These are phyloP conservation scores for Rhinoptilus africanus DNA, from an alignment of 2,113 vertebrate genomes.

Conservation along the genomic window DNA sequence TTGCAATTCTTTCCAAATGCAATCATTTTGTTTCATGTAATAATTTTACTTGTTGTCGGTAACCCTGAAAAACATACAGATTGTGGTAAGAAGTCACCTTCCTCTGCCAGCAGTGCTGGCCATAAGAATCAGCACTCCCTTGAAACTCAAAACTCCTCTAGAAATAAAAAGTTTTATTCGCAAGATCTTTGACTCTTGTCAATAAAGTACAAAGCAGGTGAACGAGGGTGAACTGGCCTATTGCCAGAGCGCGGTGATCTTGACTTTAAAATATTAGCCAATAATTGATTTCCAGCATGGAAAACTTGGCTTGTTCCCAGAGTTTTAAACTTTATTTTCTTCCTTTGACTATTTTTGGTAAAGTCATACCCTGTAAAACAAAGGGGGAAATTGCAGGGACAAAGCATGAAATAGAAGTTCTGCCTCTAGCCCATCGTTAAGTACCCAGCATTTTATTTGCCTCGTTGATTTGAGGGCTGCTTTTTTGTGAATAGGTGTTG, in stretches of 20 bases:
- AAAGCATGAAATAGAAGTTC: slow-evolving; percentile 12
- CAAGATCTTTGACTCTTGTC: not conserved
- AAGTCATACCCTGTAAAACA: slow-evolving; percentile 53
- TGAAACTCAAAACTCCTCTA: slow-evolving; percentile 10
- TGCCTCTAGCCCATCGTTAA: slow-evolving; percentile 25
- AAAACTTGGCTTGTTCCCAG: slow-evolving; percentile 12
- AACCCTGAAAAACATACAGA: not conserved
- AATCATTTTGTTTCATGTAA: slow-evolving; percentile 61
- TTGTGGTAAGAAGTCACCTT: not conserved
- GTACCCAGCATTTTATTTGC: not conserved
- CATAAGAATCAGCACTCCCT: not conserved
- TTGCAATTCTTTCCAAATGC: slow-evolving; percentile 71
- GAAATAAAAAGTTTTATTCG: not conserved
- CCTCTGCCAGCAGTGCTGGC: not conserved
- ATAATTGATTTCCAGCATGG: slow-evolving; percentile 50
- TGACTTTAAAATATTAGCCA: not conserved
- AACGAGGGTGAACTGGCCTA: not conserved
- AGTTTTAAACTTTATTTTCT: slow-evolving; percentile 51
- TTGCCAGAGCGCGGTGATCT: not conserved
- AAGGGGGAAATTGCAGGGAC: slow-evolving; percentile 41
- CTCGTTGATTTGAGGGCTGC: slow-evolving; percentile 1
- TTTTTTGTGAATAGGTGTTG: not conserved
- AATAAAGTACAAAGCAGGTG: slow-evolving; percentile 40
- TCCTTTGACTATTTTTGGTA: slow-evolving; percentile 56
- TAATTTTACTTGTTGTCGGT: slow-evolving; percentile 39